Conservation (phyloP, 1,140 invertebrate species). For the Venustaconcha ellipsiformis region DNA sequence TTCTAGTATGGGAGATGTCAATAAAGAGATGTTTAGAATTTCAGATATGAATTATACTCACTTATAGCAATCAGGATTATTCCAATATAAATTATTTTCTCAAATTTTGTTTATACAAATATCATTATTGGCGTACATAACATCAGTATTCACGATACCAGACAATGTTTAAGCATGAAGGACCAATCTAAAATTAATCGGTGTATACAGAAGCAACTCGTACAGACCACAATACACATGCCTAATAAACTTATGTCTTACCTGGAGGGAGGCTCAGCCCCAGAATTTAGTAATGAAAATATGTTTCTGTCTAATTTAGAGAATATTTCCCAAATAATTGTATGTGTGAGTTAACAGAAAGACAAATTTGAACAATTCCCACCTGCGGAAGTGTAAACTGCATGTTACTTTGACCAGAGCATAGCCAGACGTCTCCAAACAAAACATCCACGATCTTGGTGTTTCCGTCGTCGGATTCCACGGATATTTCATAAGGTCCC, state of each 20-base stretch:
- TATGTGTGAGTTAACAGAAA: neutral
- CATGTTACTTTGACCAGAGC: constrained; percentile 66
- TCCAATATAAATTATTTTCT: too few relatives aligned
- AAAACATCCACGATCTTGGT: constrained; percentile 52
- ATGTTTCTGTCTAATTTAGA: neutral
- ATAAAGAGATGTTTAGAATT: too few relatives aligned
- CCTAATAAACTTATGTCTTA: neutral
- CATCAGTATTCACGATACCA: too few relatives aligned
- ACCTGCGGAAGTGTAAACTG: constrained; percentile 46
- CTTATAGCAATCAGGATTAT: too few relatives aligned
- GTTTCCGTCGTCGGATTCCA: constrained; percentile 28
- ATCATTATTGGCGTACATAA: too few relatives aligned
- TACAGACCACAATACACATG: neutral
- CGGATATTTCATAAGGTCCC: constrained; percentile 37
- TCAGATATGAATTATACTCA: too few relatives aligned
- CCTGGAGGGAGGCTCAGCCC: neutral
- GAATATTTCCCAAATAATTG: neutral
- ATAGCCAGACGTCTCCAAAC: constrained; percentile 67
- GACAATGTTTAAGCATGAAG: too few relatives aligned
- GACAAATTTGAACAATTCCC: constrained; percentile 1
- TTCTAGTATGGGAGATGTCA: too few relatives aligned
- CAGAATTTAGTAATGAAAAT: neutral
- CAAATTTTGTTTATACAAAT: too few relatives aligned
- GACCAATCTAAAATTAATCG: neutral
- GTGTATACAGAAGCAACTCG: neutral